Evolutionary conservation across 92 coral and sea anemone genomes (phyloP).

Genomic region (Muricea muricata): DNA sequence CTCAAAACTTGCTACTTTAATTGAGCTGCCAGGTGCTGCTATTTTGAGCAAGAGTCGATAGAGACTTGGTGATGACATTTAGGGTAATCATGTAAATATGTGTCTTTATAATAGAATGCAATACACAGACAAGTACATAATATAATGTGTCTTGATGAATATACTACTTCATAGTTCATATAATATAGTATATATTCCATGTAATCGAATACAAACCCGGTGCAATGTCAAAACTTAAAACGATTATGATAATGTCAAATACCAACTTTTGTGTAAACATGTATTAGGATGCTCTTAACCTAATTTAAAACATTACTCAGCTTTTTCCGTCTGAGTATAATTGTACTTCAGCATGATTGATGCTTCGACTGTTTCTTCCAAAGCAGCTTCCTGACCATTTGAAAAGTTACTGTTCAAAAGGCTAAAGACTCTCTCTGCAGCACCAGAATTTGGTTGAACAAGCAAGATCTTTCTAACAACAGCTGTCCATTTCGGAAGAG

Average conservation of each 20-base stretch:
- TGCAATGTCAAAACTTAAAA: background rate
- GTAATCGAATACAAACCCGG: background rate
- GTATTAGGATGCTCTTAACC: background rate
- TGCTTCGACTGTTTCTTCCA: constrained; percentile 49
- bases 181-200: background rate
- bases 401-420: constrained; percentile 30
- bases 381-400: constrained; percentile 41
- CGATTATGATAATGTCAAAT: background rate
- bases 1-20: background rate
- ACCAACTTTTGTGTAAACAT: background rate
- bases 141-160: too few species aligned
- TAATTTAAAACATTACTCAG: constrained; percentile 10
- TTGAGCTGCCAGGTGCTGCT: too few species aligned
- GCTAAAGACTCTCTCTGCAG: background rate
- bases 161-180: too few species aligned
- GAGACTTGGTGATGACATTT: too few species aligned
- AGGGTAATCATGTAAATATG: too few species aligned
- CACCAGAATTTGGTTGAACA: background rate
- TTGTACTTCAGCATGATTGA: constrained; percentile 48
- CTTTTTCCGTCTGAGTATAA: constrained; percentile 24
- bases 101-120: too few species aligned
- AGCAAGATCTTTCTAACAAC: background rate
- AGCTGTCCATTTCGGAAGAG: constrained; percentile 1
- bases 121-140: too few species aligned
- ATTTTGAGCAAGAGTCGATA: too few species aligned